Evolutionary conservation across 1,140 invertebrate genomes (phyloP).

Genomic region (Ectropis grisescens): DNA sequence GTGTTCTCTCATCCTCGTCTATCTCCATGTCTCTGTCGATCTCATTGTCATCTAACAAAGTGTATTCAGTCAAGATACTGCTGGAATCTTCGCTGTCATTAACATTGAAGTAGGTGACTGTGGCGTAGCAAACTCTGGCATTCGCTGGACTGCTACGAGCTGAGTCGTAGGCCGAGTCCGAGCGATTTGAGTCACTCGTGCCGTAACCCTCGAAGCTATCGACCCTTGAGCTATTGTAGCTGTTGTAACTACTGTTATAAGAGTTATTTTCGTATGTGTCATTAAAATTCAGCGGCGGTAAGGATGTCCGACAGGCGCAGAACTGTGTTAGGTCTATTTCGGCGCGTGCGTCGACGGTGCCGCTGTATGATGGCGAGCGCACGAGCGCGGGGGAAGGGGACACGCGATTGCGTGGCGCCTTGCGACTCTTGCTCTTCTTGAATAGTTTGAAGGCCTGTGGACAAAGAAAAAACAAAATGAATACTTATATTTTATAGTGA

Average conservation of each 20-base stretch:
- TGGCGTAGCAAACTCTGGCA: constrained; percentile 37
- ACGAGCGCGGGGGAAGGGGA: constrained; percentile 45
- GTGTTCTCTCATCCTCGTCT: constrained; percentile 38
- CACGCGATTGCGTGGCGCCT: constrained; percentile 35
- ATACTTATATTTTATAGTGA: constrained; percentile 1
- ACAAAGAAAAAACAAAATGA: constrained; percentile 22
- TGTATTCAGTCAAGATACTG: constrained; percentile 55
- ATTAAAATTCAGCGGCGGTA: constrained; percentile 25
- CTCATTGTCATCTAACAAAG: constrained; percentile 33
- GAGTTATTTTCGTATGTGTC: constrained; percentile 33
- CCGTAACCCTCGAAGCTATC: constrained; percentile 15
- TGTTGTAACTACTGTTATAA: constrained; percentile 34
- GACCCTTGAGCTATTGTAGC: constrained; percentile 14
- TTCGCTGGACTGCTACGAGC: constrained; percentile 35
- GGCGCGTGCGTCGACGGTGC: constrained; percentile 43
- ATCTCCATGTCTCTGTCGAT: constrained; percentile 23
- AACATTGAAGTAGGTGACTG: constrained; percentile 53
- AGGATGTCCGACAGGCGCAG: constrained; percentile 39
- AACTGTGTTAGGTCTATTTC: constrained; percentile 50
- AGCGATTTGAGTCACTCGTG: constrained; percentile 21
- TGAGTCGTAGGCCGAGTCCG: constrained; percentile 53
- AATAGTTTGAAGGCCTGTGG: constrained; percentile 59
- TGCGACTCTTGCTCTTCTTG: constrained; percentile 40
- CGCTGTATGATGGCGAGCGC: constrained; percentile 39
- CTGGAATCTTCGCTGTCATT: constrained; percentile 56